Evolutionary conservation across 2,888 invertebrate species (phyloP).

Genomic region (Drosophila putrida): DNA sequence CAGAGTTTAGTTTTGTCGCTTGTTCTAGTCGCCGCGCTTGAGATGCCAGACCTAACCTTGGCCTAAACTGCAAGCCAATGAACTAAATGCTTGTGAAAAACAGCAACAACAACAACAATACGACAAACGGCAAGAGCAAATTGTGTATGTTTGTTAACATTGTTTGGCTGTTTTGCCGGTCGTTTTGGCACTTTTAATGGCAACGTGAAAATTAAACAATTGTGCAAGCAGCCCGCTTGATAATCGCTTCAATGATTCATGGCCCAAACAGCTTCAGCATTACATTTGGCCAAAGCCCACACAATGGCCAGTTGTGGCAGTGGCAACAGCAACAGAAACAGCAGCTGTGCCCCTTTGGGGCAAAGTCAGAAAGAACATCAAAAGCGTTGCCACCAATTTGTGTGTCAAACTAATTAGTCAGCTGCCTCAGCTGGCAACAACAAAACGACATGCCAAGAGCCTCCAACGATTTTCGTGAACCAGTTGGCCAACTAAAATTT

Average conservation of each 20-base stretch:
- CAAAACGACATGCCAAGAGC: slow-evolving; percentile 39
- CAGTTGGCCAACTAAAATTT: slow-evolving; percentile 50
- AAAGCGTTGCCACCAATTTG: slow-evolving; percentile 49
- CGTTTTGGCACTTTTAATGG: slow-evolving; percentile 69
- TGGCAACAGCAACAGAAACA: slow-evolving; percentile 13
- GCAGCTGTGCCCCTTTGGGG: slow-evolving; percentile 42
- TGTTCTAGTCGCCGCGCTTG: slow-evolving; percentile 68
- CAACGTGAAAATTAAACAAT: slow-evolving; percentile 82
- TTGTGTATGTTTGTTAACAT: slow-evolving; percentile 58
- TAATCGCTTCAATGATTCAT: slow-evolving; percentile 76
- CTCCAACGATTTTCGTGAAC: slow-evolving; percentile 34
- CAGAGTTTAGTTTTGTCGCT: slow-evolving; percentile 47
- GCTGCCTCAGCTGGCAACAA: slow-evolving; percentile 27
- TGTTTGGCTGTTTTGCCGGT: slow-evolving; percentile 44
- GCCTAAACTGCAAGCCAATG: slow-evolving; percentile 83
- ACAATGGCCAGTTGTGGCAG: slow-evolving; percentile 41
- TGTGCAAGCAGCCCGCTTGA: slow-evolving; percentile 74
- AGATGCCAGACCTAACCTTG: slow-evolving; percentile 79
- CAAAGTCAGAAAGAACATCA: slow-evolving; percentile 30
- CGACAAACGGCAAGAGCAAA: slow-evolving; percentile 24
- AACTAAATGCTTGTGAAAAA: slow-evolving; percentile 82
- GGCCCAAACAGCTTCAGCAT: slow-evolving; percentile 44
- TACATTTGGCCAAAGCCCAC: slow-evolving; percentile 45
- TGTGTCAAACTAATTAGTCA: slow-evolving; percentile 59
- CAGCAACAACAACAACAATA: slow-evolving; percentile 41